Base-by-base conservation (phyloP, 1,140 invertebrate species). In the Chymomyza costata region DNA sequence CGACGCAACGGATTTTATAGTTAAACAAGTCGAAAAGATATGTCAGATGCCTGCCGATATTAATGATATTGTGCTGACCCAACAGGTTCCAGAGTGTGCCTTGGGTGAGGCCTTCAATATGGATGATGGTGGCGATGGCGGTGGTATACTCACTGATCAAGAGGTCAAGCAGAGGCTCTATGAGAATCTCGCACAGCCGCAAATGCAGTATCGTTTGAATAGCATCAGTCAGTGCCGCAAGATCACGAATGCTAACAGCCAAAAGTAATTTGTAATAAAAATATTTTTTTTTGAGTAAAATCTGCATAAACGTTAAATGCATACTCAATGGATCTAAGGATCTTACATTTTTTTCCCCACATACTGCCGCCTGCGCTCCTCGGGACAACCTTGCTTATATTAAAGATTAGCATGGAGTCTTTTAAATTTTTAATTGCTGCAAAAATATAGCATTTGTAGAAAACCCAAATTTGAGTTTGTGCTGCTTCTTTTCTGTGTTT, bases 201-300 rank as follows among this genome's bases (percentile, higher is more conserved):
- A 83, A 39, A 81, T 83, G 81, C 80, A 83, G 44, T 83, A 83
- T 43, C 76, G 80, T 11, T 59, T 83, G 2, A 81, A 83, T 41
- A 83, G 66, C 52, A 71, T 83, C 41, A 76, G 73, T 31, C 73
- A 83, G 49, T 83, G 80, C 21, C 73, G 81, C 74, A 0, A 52
- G 80, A 6, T 83, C 80, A 2, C 41, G 81, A 2, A 52, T 83
- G 28, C 48, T 82, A 32, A 73, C 80, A 6, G 73, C 73, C 37
- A 80, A 61, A 37, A 54, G 73, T 0, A 67, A 80, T 25, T 47
- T 80, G 40, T 80, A 74, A n/a, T n/a, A n/a, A n/a, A n/a, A n/a
- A n/a, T n/a, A n/a, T n/a, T n/a, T n/a, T n/a, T n/a, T n/a, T n/a
- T n/a, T n/a, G n/a, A n/a, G n/a, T n/a, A n/a, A n/a, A n/a, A n/a